These are phyloP conservation scores for Cydia fagiglandana DNA, from an alignment of 1,140 invertebrate species.

Conservation along the genomic window DNA sequence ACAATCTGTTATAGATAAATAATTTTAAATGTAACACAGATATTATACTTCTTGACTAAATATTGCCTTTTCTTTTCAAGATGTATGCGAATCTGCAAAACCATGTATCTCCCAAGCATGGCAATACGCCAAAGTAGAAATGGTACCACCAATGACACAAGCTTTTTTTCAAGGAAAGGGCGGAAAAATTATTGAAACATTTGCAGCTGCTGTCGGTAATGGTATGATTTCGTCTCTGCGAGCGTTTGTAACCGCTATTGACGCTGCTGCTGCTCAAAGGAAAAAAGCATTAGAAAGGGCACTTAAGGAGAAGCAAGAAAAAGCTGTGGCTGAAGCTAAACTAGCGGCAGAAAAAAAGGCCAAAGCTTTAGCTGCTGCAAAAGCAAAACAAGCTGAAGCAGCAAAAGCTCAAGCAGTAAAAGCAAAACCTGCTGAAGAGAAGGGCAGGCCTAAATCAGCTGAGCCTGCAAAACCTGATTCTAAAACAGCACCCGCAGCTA, in stretches of 20 bases:
- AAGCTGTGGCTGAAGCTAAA: slow-evolving; percentile 50
- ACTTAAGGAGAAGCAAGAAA: slow-evolving; percentile 44
- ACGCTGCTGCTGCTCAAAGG: slow-evolving; percentile 30
- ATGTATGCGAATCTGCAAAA: background rate
- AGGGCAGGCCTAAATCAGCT: slow-evolving; percentile 39
- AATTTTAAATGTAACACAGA: background rate
- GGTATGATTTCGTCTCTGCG: slow-evolving; percentile 47
- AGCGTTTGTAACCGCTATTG: slow-evolving; percentile 53
- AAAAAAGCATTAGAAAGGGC: slow-evolving; percentile 37
- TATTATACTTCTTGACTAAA: background rate
- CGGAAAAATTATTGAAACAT: slow-evolving; percentile 57
- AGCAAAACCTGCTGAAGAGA: slow-evolving; percentile 34
- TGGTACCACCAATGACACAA: slow-evolving; percentile 58
- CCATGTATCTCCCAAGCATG: slow-evolving; percentile 52
- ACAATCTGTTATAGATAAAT: background rate
- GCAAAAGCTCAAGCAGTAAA: slow-evolving; percentile 38
- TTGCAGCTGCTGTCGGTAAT: slow-evolving; percentile 42
- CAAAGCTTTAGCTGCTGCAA: slow-evolving; percentile 47
- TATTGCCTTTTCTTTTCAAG: background rate
- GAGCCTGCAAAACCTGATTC: slow-evolving; percentile 21
- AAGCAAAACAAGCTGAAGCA: slow-evolving; percentile 33
- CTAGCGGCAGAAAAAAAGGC: slow-evolving; percentile 47
- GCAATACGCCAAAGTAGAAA: slow-evolving; percentile 68
- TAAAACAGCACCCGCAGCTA: background rate
- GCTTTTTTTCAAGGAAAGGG: slow-evolving; percentile 52